A percentile compares a stretch with the other conserved stretches of the same genome.
Evolutionary conservation across 1,140 invertebrate genomes (phyloP).

Genomic region (Paracyclopina nana): DNA sequence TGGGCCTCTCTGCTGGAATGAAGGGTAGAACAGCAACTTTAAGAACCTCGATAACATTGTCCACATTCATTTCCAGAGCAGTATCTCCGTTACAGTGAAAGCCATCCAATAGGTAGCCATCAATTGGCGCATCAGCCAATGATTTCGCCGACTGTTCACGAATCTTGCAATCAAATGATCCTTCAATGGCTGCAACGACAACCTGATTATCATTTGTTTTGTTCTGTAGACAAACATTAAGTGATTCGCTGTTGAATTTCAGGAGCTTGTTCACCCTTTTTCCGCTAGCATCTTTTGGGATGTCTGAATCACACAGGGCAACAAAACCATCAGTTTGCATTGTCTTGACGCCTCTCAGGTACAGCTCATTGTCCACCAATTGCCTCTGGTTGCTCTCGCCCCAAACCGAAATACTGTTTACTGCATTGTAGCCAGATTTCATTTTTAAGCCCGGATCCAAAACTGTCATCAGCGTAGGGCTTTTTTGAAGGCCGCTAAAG

Average conservation of each 20-base stretch:
- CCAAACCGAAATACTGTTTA: slow-evolving; percentile 9
- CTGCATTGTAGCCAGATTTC: no score
- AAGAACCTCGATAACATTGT: slow-evolving; percentile 37
- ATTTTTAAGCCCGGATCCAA: no score
- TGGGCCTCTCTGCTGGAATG: slow-evolving; percentile 40
- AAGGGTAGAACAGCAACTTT: slow-evolving; percentile 36
- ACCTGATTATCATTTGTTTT: slow-evolving; percentile 22
- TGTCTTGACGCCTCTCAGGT: slow-evolving; percentile 32
- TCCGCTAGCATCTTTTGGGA: slow-evolving; percentile 37
- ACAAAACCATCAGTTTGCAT: slow-evolving; percentile 57
- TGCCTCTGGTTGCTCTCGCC: neutral
- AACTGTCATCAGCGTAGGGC: no score
- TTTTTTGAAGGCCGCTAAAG: no score
- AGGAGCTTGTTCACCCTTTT: slow-evolving; percentile 45
- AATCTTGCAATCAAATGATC: slow-evolving; percentile 39
- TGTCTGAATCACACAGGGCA: slow-evolving; percentile 57
- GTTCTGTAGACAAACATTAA: slow-evolving; percentile 23
- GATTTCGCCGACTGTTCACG: slow-evolving; percentile 31
- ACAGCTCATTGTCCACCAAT: neutral
- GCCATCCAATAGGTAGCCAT: slow-evolving; percentile 56
- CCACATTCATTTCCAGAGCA: slow-evolving; percentile 33
- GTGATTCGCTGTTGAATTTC: slow-evolving; percentile 21
- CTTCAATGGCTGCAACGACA: slow-evolving; percentile 48
- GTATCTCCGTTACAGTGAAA: slow-evolving; percentile 45
- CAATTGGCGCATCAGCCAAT: slow-evolving; percentile 21